These are phyloP conservation scores for Protosalanx chinensis DNA, from an alignment of 2,797 vertebrate species.

Conservation along the genomic window DNA sequence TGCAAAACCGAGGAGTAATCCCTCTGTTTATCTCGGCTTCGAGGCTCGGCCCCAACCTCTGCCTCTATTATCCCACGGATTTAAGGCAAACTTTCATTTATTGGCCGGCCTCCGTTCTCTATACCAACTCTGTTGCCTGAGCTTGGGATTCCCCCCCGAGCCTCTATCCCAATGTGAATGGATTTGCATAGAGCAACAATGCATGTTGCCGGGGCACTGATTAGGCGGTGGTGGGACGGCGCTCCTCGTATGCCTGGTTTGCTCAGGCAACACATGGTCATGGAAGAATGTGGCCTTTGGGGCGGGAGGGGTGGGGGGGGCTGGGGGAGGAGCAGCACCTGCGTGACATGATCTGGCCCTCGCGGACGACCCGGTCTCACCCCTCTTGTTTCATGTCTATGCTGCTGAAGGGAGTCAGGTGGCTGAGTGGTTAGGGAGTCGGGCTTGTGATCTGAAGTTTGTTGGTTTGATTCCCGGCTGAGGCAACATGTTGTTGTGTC, in stretches of 20 bases:
- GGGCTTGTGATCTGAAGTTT: no score
- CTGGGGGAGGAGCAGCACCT: conserved; percentile 32
- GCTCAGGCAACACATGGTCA: conserved; percentile 58
- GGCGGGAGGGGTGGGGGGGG: not conserved
- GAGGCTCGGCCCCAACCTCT: conserved; percentile 89
- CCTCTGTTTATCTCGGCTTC: conserved; percentile 96
- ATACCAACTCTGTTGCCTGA: conserved; percentile 74
- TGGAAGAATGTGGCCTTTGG: conserved; percentile 60
- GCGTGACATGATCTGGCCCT: not conserved
- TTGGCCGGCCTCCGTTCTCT: conserved; percentile 81
- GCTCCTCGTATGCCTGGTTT: conserved; percentile 46
- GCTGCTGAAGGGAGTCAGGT: not conserved
- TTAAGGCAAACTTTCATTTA: conserved; percentile 95
- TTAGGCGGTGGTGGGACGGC: conserved; percentile 71
- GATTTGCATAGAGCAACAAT: conserved; percentile 90
- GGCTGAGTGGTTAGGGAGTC: no score
- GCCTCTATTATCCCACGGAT: conserved; percentile 93
- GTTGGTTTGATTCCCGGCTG: no score
- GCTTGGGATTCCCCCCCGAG: conserved; percentile 67
- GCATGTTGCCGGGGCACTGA: conserved; percentile 79
- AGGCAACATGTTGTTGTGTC: no score
- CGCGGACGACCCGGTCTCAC: conserved; percentile 24
- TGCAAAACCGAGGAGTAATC: conserved; percentile 96
- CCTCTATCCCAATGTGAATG: conserved; percentile 80
- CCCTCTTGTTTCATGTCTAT: not conserved